Evolutionary conservation across 2,797 vertebrate genomes (phyloP), one percentile per base, ranked within the genome.

Genomic region (Catharus ustulatus): DNA sequence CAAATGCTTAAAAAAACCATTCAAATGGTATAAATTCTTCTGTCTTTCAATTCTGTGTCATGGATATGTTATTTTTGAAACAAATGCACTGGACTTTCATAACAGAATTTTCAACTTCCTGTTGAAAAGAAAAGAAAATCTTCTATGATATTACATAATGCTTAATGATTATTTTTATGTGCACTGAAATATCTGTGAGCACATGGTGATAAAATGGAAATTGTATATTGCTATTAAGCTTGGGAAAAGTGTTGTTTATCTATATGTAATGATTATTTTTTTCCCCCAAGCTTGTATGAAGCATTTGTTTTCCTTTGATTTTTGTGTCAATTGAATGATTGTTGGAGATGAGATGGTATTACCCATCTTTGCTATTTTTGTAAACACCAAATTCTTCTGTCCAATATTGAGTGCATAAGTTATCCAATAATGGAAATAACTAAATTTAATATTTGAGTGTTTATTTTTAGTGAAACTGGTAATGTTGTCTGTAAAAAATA

Each of bases 231-330:
- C 45, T 45, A 2, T 66, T 48, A 55, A 73, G 57, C 58, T 84
- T 86, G 64, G 45, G 63, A 85, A 74, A 73, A 59, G 18, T 42
- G 24, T 66, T 87, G 43, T 77, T 91, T 90, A 38, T 87, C 42
- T 84, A 84, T 26, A 57, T 92, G 68, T 78, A 69, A 72, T 87
- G 30, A 40, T 88, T 80, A 10, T 59, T 73, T 69, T 34, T 87
- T 74, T 29, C n/a, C 46, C 34, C n/a, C 2, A 14, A 69, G 40
- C 14, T 69, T 83, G 16, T 51, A 51, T 1, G 4, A 93, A 91
- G 45, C 48, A 38, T 73, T 76, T 78, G 29, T 86, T 95, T 96
- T 87, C 48, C 36, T 81, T 87, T 52, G 54, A 52, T 91, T 92
- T 93, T 86, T 4, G 0, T 76, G 45, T 88, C 24, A 79, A 6